These are phyloP conservation scores for Dryobota labecula DNA, from an alignment of 2,888 invertebrate genomes.

Conservation along the genomic window DNA sequence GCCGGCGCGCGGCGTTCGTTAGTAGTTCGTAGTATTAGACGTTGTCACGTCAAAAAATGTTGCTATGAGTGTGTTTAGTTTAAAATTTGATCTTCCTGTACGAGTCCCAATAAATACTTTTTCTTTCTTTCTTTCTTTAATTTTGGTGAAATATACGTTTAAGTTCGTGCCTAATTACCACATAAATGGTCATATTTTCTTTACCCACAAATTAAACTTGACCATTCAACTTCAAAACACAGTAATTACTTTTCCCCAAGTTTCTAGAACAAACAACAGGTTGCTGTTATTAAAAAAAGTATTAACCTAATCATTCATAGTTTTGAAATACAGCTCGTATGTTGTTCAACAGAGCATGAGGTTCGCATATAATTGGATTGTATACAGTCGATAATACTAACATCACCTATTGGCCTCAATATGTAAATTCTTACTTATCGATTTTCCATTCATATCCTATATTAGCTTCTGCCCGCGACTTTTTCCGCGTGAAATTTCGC, in stretches of 20 bases:
- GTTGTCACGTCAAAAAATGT: too few relatives aligned
- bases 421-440: conserved; percentile 5
- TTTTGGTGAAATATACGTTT: neutral
- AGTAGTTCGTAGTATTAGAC: too few relatives aligned
- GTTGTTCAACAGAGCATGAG: conserved; percentile 34
- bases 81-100: too few relatives aligned
- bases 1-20: too few relatives aligned
- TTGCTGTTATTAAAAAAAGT: conserved; percentile 1
- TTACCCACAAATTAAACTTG: conserved; percentile 25
- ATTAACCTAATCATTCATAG: conserved; percentile 26
- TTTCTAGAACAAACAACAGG: conserved; percentile 27
- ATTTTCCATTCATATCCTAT: conserved; percentile 2
- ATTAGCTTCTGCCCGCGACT: too few relatives aligned
- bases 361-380: conserved; percentile 20
- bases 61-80: too few relatives aligned
- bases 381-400: conserved; percentile 7
- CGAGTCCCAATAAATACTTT: too few relatives aligned
- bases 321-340: conserved; percentile 37
- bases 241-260: conserved; percentile 17
- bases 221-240: conserved; percentile 30
- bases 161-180: neutral
- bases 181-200: too few relatives aligned
- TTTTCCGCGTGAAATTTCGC: too few relatives aligned
- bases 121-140: too few relatives aligned
- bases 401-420: conserved; percentile 16